phyloP scores from a whole-genome alignment of 2,797 vertebrate genomes.

The Enteromius mattozi region DNA sequence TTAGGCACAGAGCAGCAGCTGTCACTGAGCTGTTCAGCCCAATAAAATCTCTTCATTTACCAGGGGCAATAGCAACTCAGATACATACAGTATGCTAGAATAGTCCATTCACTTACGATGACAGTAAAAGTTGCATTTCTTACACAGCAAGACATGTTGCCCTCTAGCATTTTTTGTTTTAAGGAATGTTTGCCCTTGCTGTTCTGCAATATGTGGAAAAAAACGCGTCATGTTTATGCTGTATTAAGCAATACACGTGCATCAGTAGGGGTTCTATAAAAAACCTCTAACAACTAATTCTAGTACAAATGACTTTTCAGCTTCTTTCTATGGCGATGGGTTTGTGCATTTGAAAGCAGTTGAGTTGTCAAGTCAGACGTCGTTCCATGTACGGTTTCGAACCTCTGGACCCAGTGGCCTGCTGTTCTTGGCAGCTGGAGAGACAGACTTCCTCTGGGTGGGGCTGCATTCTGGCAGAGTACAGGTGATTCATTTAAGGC shows the following conservation, averaged over 20 bases:
- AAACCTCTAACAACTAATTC: not conserved
- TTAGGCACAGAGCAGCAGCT: constrained; percentile 40
- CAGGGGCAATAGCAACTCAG: not conserved
- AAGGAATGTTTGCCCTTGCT: constrained; percentile 12
- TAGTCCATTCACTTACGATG: not conserved
- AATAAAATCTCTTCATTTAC: not conserved
- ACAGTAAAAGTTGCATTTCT: not conserved
- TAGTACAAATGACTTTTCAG: constrained; percentile 65
- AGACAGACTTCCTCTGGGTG: constrained; percentile 82
- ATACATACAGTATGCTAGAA: constrained; percentile 1
- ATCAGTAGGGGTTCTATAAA: not conserved
- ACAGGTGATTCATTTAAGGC: constrained; percentile 70
- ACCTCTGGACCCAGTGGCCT: constrained; percentile 82
- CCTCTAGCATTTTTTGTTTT: not conserved
- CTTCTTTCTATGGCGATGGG: constrained; percentile 89
- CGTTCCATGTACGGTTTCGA: constrained; percentile 83
- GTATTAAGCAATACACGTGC: not conserved
- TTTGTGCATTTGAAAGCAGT: constrained; percentile 81
- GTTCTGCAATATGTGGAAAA: not conserved
- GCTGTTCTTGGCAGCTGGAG: constrained; percentile 86
- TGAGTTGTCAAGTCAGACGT: constrained; percentile 78
- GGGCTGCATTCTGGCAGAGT: constrained; percentile 82
- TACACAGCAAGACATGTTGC: not conserved
- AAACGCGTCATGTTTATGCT: not conserved
- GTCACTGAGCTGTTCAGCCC: constrained; percentile 38